Evolutionary conservation across 1,140 invertebrate genomes (phyloP).

Genomic region (Goniozus legneri): DNA sequence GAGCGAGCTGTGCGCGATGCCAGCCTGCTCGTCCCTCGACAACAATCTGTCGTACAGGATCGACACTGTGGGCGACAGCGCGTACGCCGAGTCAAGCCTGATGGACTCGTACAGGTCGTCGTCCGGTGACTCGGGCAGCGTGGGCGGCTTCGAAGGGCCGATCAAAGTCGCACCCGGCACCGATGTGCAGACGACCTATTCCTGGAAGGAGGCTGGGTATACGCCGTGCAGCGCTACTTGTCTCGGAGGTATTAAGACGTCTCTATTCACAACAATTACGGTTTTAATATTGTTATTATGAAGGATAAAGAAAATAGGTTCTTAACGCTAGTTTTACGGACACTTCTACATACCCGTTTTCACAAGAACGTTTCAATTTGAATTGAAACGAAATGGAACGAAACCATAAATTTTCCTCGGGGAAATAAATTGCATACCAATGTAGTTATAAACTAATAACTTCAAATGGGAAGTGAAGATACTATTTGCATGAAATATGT

Average conservation of each 20-base stretch:
- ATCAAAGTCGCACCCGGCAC: constrained; percentile 58
- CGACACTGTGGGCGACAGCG: constrained; percentile 50
- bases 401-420: no score
- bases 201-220: constrained; percentile 80
- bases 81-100: constrained; percentile 57
- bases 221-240: constrained; percentile 93
- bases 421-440: no score
- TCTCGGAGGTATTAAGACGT: constrained; percentile 80
- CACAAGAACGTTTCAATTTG: no score
- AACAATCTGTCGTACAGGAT: constrained; percentile 48
- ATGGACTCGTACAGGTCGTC: constrained; percentile 60
- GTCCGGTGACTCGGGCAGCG: constrained; percentile 19
- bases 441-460: no score
- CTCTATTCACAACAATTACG: no score
- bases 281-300: no score
- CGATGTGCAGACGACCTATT: constrained; percentile 65
- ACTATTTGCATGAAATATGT: no score
- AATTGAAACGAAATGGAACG: no score
- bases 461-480: no score
- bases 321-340: constrained; percentile 9
- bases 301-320: no score
- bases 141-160: constrained; percentile 45
- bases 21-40: constrained; percentile 60
- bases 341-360: no score
- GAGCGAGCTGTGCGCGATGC: constrained; percentile 72